Conservation (phyloP, 2,888 invertebrate genomes). For the Platypus cylindrus region DNA sequence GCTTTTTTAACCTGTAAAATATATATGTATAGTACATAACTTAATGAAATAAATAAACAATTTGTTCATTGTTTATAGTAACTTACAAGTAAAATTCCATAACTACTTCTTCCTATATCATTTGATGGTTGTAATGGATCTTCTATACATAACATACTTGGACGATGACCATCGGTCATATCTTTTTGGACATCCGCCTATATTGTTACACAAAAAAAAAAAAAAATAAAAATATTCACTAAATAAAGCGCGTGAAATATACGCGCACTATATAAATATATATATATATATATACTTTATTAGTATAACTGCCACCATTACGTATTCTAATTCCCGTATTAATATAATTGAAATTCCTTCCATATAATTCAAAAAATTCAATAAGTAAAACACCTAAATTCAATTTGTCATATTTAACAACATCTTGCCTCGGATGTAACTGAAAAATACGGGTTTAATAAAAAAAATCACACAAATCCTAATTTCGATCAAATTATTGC, state of each 20-base stretch:
- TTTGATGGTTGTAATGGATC: constrained; percentile 94
- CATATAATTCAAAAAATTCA: constrained; percentile 96
- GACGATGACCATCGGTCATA: constrained; percentile 89
- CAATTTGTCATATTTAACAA: constrained; percentile 37
- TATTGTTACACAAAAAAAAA: background rate
- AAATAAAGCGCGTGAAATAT: too few relatives aligned
- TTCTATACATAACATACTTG: constrained; percentile 91
- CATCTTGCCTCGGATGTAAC: constrained; percentile 76
- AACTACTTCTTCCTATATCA: constrained; percentile 95
- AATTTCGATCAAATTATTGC: background rate
- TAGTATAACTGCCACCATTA: constrained; percentile 85
- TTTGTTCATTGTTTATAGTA: too few relatives aligned
- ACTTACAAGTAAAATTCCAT: constrained; percentile 71
- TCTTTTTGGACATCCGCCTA: constrained; percentile 78
- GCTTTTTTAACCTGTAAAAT: constrained; percentile 64
- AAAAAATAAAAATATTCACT: background rate
- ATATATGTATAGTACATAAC: too few relatives aligned
- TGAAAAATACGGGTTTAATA: constrained; percentile 83
- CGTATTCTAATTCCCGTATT: constrained; percentile 89
- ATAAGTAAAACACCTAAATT: constrained; percentile 91
- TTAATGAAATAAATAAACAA: too few relatives aligned
- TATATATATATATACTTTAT: constrained; percentile 41
- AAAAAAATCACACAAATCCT: background rate
- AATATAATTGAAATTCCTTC: constrained; percentile 90
- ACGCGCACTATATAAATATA: background rate